Percentiles rank a stretch among this genome's conserved stretches.
Evolutionary conservation across 1,140 invertebrate species (phyloP).

Genomic region (Halyomorpha halys): DNA sequence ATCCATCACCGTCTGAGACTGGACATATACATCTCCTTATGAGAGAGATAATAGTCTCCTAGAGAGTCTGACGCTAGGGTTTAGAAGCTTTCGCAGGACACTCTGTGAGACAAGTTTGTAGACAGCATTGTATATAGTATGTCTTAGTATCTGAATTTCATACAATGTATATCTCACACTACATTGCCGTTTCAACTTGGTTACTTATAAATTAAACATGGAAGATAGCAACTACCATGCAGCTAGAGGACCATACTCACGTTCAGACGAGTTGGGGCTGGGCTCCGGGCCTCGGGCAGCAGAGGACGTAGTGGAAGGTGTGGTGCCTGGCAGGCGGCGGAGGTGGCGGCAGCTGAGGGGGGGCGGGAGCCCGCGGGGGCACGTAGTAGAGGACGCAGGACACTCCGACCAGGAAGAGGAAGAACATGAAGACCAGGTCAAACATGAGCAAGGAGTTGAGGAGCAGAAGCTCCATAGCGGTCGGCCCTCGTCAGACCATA

Average conservation of each 20-base stretch:
- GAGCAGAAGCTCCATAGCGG: slow-evolving; percentile 64
- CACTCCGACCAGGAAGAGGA: slow-evolving; percentile 67
- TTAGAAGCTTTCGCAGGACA: too few species aligned
- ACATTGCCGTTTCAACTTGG: too few species aligned
- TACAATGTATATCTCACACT: too few species aligned
- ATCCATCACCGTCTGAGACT: too few species aligned
- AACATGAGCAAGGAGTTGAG: slow-evolving; percentile 76
- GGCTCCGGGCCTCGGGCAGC: slow-evolving; percentile 20
- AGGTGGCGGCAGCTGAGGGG: slow-evolving; percentile 37
- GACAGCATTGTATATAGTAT: too few species aligned
- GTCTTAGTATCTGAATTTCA: too few species aligned
- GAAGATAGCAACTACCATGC: too few species aligned
- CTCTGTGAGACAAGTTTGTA: too few species aligned
- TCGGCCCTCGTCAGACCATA: slow-evolving; percentile 21
- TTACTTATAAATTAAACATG: too few species aligned
- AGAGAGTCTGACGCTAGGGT: too few species aligned
- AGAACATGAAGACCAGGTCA: slow-evolving; percentile 74
- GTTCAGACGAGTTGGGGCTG: slow-evolving; percentile 26
- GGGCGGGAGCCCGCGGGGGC: slow-evolving; percentile 38
- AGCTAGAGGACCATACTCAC: not conserved
- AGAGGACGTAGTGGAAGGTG: slow-evolving; percentile 19
- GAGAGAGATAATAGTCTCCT: too few species aligned
- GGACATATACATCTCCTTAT: too few species aligned
- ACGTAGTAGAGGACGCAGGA: slow-evolving; percentile 70
- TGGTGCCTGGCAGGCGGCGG: slow-evolving; percentile 34